Evolutionary conservation across 2,797 vertebrate species (phyloP).

Genomic region (Gouania willdenowi): DNA sequence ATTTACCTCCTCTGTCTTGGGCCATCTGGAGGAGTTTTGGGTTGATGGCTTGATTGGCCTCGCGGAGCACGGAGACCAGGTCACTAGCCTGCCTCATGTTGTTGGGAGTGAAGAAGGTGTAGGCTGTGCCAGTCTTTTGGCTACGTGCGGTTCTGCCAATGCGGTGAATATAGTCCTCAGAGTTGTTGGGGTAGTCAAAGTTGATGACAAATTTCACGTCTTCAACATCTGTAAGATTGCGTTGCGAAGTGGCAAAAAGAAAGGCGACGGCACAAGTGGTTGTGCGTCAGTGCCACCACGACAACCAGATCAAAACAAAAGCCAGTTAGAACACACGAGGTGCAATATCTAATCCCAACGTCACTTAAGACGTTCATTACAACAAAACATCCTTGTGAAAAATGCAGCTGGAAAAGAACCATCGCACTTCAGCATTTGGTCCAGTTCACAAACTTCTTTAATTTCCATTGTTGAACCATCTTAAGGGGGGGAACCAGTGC

Average conservation of each 20-base stretch:
- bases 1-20: conserved; percentile 98
- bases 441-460: conserved; percentile 62
- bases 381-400: conserved; percentile 66
- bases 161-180: conserved; percentile 99
- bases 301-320: conserved; percentile 91
- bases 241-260: conserved; percentile 84
- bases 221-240: conserved; percentile 95
- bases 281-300: conserved; percentile 89
- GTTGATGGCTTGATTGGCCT: conserved; percentile 99
- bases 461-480: conserved; percentile 58
- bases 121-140: conserved; percentile 98
- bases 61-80: conserved; percentile 95
- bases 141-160: conserved; percentile 98
- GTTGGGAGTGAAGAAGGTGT: conserved; percentile 99
- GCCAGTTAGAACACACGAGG: conserved; percentile 85
- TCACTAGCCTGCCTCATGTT: conserved; percentile 97
- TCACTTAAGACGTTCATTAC: conserved; percentile 32
- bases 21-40: conserved; percentile 98
- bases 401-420: conserved; percentile 81
- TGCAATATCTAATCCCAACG: conserved; percentile 32
- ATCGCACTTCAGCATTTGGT: conserved; percentile 69
- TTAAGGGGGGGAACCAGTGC: conserved; percentile 77
- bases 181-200: conserved; percentile 99
- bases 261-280: conserved; percentile 78
- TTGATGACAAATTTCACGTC: conserved; percentile 99